These are phyloP conservation scores for Panagrolaimus sp. DNA, from an alignment of 1,140 invertebrate genomes.

Conservation along the genomic window DNA sequence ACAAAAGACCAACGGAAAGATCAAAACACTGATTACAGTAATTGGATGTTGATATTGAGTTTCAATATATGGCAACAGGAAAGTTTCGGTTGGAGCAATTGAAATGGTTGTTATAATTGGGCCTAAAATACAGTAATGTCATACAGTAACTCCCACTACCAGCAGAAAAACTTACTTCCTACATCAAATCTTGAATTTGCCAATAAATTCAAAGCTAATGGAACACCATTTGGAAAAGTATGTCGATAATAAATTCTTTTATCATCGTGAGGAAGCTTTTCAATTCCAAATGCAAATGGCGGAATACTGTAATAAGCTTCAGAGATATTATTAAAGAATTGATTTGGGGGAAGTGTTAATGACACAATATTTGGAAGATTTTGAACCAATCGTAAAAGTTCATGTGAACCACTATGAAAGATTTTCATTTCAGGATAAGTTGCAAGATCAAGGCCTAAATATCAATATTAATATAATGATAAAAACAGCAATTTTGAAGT, in stretches of 20 bases:
- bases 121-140: not conserved
- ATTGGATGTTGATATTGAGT: too few relatives aligned
- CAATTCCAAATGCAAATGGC: not conserved
- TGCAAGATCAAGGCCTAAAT: not conserved
- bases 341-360: not conserved
- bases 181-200: not conserved
- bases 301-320: not conserved
- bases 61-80: not conserved
- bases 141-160: not conserved
- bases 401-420: not conserved
- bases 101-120: not conserved
- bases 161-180: not conserved
- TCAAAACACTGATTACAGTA: too few relatives aligned
- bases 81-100: not conserved
- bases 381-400: too few relatives aligned
- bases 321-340: not conserved
- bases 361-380: not conserved
- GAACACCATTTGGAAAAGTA: not conserved
- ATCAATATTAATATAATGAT: too few relatives aligned
- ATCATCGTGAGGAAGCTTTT: constrained; percentile 6
- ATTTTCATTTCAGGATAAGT: not conserved
- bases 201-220: not conserved
- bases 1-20: too few relatives aligned
- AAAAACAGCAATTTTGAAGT: not conserved
- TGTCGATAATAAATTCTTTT: not conserved